phyloP scores from a whole-genome alignment of 2,888 invertebrate genomes.

The Mesoligia furuncula region DNA sequence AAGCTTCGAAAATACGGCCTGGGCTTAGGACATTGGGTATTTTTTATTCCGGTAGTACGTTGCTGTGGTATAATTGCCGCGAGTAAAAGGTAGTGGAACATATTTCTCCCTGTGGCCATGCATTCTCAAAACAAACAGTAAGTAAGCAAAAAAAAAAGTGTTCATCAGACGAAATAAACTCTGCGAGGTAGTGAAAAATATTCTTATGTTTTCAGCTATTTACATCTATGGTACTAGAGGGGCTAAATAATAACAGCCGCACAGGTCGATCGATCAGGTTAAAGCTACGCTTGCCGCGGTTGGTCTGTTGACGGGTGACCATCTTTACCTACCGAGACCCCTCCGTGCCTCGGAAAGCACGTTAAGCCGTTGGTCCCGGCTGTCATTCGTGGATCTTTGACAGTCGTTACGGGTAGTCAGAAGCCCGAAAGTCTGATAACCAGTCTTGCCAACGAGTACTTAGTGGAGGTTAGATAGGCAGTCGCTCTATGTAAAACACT shows the following conservation, averaged over 20 bases:
- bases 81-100: neutral
- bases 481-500: neutral
- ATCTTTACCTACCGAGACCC: too few relatives aligned
- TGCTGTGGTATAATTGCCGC: neutral
- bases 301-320: too few relatives aligned
- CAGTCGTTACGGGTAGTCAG: neutral
- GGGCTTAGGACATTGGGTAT: too few relatives aligned
- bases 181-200: conserved; percentile 25
- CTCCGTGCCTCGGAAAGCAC: neutral
- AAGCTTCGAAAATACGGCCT: too few relatives aligned
- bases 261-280: too few relatives aligned
- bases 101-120: neutral
- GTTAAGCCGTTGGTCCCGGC: neutral
- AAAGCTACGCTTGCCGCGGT: too few relatives aligned
- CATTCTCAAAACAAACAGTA: conserved; percentile 8
- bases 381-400: neutral
- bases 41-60: neutral
- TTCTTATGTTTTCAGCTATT: conserved; percentile 6
- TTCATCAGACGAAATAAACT: conserved; percentile 18
- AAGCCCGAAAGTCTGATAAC: neutral
- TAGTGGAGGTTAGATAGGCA: too few relatives aligned
- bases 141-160: conserved; percentile 21
- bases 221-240: neutral
- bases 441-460: neutral
- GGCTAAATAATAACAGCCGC: too few relatives aligned